Conservation (phyloP, 2,113 vertebrate genomes). For the Rhizomys pruinosus region DNA sequence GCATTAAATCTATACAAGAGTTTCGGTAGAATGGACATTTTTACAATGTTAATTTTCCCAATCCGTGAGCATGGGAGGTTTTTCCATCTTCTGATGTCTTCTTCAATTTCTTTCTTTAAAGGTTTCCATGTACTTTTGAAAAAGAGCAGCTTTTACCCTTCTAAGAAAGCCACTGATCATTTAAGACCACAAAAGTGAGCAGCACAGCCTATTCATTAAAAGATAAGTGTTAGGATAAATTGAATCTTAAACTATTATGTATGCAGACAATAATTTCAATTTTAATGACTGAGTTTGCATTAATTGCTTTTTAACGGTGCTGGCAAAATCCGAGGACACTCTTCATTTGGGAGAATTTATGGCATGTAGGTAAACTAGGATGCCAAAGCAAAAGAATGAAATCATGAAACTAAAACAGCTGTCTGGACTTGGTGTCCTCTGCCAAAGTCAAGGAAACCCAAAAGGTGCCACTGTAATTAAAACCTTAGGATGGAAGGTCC, state of each 20-base stretch:
- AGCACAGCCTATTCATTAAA: constrained; percentile 28
- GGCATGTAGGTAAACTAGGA: neutral
- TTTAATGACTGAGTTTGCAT: constrained; percentile 35
- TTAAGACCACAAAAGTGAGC: neutral
- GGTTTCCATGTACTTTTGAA: neutral
- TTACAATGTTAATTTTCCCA: no score
- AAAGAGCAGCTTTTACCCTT: neutral
- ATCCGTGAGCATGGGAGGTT: no score
- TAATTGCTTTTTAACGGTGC: constrained; percentile 43
- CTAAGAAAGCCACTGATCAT: neutral
- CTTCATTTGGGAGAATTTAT: neutral
- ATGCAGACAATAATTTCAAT: constrained; percentile 1
- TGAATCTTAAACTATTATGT: constrained; percentile 49
- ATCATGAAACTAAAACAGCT: neutral
- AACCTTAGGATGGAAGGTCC: neutral
- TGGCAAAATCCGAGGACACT: neutral
- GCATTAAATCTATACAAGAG: no score
- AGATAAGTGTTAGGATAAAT: neutral
- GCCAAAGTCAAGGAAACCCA: neutral
- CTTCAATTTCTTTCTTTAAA: no score
- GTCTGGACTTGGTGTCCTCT: neutral
- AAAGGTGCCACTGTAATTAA: neutral
- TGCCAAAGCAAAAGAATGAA: neutral
- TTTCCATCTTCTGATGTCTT: no score
- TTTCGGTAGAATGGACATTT: no score